Conservation (phyloP, 2,113 vertebrate genomes). For the Tricholaema leucomelas region DNA sequence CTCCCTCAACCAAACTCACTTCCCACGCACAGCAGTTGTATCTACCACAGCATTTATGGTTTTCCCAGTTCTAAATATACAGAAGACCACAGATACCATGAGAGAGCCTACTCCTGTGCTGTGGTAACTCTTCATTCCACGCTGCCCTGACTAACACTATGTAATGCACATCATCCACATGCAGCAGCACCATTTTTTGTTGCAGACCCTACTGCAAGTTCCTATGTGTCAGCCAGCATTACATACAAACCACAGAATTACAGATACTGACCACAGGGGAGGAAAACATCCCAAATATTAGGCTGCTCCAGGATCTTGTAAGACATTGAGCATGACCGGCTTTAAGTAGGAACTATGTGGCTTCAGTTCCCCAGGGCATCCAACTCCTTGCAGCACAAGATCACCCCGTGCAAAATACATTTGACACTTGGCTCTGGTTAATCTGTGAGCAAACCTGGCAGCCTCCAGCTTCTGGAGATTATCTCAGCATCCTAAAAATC, state of each 20-base stretch:
- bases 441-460: background rate
- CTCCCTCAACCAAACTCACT: background rate
- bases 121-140: background rate
- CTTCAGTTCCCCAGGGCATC: background rate
- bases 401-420: background rate
- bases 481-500: background rate
- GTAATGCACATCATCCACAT: background rate
- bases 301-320: background rate
- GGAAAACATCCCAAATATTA: background rate
- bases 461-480: background rate
- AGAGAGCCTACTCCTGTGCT: background rate
- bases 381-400: background rate
- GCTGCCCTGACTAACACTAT: background rate
- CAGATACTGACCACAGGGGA: background rate
- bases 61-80: background rate
- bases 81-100: constrained; percentile 17
- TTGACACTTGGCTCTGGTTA: background rate
- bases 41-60: background rate
- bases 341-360: background rate
- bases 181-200: background rate
- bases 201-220: background rate
- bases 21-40: background rate
- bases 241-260: constrained; percentile 1
- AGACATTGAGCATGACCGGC: background rate
- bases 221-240: background rate